These are phyloP conservation scores for Porphyrio hochstetteri DNA, from an alignment of 2,113 vertebrate genomes.

Conservation along the genomic window DNA sequence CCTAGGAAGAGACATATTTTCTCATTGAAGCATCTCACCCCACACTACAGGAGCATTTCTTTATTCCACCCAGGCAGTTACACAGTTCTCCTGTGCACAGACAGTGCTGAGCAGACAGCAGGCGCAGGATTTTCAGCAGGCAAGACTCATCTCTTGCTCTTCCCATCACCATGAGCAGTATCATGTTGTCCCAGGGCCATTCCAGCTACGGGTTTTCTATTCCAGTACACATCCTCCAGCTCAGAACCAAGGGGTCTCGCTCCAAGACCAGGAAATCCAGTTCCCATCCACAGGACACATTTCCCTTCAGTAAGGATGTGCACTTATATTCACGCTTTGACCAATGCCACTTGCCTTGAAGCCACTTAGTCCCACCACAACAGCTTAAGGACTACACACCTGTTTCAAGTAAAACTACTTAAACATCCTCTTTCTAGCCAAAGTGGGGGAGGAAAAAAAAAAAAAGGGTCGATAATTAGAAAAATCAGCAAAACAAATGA, in stretches of 20 bases:
- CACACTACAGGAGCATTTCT: neutral
- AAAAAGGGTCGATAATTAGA: neutral
- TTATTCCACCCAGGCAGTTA: no score
- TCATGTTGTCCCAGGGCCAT: neutral
- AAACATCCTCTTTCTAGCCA: neutral
- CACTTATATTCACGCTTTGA: accelerated
- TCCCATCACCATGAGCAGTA: neutral
- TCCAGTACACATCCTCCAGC: no score
- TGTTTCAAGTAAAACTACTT: neutral
- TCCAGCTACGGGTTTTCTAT: neutral
- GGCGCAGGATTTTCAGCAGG: neutral
- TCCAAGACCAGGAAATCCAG: neutral
- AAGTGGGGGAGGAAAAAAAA: no score
- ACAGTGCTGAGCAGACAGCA: neutral
- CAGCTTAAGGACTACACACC: neutral
- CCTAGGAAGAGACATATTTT: no score
- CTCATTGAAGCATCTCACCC: neutral
- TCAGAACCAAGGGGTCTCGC: neutral
- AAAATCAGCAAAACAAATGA: neutral
- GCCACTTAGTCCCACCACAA: neutral
- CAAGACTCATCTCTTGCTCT: neutral
- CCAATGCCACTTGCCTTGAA: neutral
- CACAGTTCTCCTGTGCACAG: neutral
- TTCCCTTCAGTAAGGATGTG: accelerated
- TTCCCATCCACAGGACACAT: accelerated